Conservation (phyloP, 2,797 vertebrate species). For the Myotis pilosus region DNA sequence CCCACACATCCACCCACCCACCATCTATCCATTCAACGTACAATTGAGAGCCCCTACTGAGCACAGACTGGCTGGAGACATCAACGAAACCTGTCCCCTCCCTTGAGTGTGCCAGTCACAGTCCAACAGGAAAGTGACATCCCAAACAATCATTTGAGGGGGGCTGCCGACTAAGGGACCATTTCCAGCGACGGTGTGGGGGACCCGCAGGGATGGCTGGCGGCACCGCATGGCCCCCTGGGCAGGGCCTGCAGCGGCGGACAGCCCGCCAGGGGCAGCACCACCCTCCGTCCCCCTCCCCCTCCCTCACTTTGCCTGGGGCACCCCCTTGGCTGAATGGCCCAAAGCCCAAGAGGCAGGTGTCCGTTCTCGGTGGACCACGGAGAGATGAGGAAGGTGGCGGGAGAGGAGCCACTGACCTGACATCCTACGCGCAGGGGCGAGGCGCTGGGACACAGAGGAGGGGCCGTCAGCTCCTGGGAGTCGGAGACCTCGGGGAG, state of each 20-base stretch:
- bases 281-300: fast-evolving
- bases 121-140: not conserved
- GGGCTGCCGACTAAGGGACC: not conserved
- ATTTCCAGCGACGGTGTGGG: not conserved
- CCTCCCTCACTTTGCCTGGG: fast-evolving
- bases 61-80: not conserved
- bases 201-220: fast-evolving
- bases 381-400: not conserved
- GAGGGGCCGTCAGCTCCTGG: fast-evolving
- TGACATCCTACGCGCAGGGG: fast-evolving
- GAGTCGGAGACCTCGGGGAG: not conserved
- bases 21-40: too few relatives aligned
- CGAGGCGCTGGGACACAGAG: fast-evolving
- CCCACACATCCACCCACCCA: too few relatives aligned
- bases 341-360: not conserved
- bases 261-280: not conserved
- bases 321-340: not conserved
- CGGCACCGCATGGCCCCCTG: fast-evolving
- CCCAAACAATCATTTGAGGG: not conserved
- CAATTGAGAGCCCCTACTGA: not conserved
- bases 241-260: not conserved
- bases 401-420: not conserved
- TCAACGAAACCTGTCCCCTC: fast-evolving
- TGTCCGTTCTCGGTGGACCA: fast-evolving
- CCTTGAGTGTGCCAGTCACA: fast-evolving